Base-by-base conservation (phyloP, 2,797 vertebrate genomes). In the Gymnodraco acuticeps region DNA sequence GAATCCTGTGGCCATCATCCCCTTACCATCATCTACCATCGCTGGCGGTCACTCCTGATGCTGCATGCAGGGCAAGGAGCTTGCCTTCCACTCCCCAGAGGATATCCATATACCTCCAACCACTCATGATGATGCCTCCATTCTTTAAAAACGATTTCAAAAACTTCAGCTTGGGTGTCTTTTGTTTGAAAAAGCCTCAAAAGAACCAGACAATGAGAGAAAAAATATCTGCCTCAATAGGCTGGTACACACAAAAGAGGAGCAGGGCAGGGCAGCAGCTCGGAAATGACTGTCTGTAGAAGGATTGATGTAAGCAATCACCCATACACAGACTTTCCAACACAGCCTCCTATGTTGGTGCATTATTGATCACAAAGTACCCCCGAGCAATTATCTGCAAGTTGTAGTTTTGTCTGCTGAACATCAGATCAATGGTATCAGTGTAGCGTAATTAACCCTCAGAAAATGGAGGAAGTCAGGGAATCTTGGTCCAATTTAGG, bases 291-390 rank as follows among this genome's bases (percentile, higher is more conserved):
- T 83, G 71, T 71, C 41, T 64, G 73, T 13, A 64, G 77, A 31
- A 11, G 4, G 83, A 87, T 79, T 82, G 87, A 91, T 87, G 82
- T 71, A 31, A 66, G 78, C 84, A 75, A 80, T 90, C 87, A 81
- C n/a, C 83, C 80, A 78, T 27, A 70, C 68, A 72, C 42, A 74
- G 55, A 78, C 78, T 90, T 92, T 87, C 88, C 88, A 76, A 81
- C 86, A 78, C 74, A 55, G 74, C 64, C 77, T 76, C 81, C 70
- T 84, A 77, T 68, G 87, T 79, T 75, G 81, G 77, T 38, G 67
- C 73, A 1, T 60, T 84, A 92, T 93, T 60, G 90, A 93, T 88
- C 84, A 70, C 63, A 70, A 87, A 87, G 75, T 86, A 67, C 10
- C 88, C 90, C 0, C 31, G 11, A 75, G 91, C 87, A 72, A 84